These are phyloP conservation scores for Rhyacophila brunnea DNA, from an alignment of 1,140 invertebrate species.

Conservation along the genomic window DNA sequence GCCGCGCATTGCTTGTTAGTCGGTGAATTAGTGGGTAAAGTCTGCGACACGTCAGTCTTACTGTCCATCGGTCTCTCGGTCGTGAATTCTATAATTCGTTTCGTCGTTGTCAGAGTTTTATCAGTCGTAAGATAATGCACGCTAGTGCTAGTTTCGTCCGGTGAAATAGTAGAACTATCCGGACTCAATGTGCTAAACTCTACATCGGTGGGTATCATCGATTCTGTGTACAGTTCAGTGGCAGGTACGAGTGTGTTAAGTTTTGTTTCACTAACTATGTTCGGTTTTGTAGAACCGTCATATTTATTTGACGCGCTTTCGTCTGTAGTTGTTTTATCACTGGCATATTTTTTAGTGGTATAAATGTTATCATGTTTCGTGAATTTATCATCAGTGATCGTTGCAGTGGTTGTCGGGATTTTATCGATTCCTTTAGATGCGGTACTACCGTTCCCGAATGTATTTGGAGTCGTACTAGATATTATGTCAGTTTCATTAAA, in stretches of 20 bases:
- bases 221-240: not conserved
- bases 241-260: not conserved
- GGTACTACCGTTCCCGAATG: too few relatives aligned
- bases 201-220: too few relatives aligned
- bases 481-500: too few relatives aligned
- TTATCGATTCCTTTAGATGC: too few relatives aligned
- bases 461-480: too few relatives aligned
- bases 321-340: not conserved
- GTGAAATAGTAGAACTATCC: too few relatives aligned
- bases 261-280: not conserved
- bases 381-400: too few relatives aligned
- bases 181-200: too few relatives aligned
- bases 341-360: not conserved
- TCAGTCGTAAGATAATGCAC: not conserved
- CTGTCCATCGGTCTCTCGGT: not conserved
- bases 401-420: too few relatives aligned
- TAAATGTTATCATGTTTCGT: too few relatives aligned
- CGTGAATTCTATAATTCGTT: not conserved
- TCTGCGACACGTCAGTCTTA: constrained; percentile 40
- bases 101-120: not conserved
- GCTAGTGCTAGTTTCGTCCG: too few relatives aligned
- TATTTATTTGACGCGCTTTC: not conserved
- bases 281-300: not conserved
- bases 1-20: constrained; percentile 56
- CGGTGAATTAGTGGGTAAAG: constrained; percentile 41